Base-by-base conservation (phyloP, 2,888 invertebrate species). In the Hyposoter didymator region DNA sequence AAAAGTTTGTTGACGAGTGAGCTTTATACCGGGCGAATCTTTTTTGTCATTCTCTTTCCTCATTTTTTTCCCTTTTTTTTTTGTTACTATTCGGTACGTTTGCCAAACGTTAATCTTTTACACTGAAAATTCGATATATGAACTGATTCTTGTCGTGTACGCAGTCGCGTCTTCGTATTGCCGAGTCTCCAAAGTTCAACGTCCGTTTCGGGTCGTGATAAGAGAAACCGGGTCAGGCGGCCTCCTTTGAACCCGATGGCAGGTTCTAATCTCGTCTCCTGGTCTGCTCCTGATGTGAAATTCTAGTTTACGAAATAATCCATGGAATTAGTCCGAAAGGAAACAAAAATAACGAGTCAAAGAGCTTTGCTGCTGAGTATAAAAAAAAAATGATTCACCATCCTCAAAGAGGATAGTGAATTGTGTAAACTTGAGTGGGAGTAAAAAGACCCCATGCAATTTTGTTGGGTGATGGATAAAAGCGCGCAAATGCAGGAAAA, bases 21-120 rank as follows among this genome's bases (percentile, higher is more conserved):
- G 47, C 52, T 75, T 47, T 73, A 43, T 62, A 35, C 14, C 62
- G 70, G 28, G 32, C 45, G 28, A 49, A 73, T 17, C 62, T 35
- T 70, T 76, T 81, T 49, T 67, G 66, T 62, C 22, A 8, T n/a
- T 64, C n/a, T 17, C 39, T 59, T 19, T 72, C 19, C 4, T 64
- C 8, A 7, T 28, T 22, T 28, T 55, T 55, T 55, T 28, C 12
- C 19, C 10, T 52, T 19, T 43, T 69, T 49, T 45, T 45, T 55
- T 49, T n/a, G n/a, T 59, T 43, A 28, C 47, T 47, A 17, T n/a
- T 22, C n/a, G 17, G 8, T 43, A 35, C 73, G 10, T 39, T 39
- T 39, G 35, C 62, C 72, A 75, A 79, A 70, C 76, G 55, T 72
- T 80, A 80, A 80, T 80, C 75, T 74, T 79, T 32, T 70, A 7